Percentiles rank a stretch among this genome's conserved stretches.
Evolutionary conservation across 2,113 vertebrate genomes (phyloP).

Genomic region (Ptilonorhynchus violaceus): DNA sequence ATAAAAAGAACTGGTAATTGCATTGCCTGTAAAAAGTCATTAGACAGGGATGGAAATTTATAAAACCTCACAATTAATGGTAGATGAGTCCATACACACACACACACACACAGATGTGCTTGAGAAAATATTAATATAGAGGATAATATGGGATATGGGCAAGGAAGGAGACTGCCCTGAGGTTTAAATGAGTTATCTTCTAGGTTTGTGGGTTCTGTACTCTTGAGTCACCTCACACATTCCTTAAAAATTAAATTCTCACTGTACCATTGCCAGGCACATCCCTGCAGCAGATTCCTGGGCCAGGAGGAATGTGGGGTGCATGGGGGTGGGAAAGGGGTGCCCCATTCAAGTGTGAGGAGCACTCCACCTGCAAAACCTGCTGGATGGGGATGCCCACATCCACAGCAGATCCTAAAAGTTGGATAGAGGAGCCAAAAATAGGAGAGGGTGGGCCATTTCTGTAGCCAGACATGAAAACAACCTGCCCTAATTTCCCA

Average conservation of each 20-base stretch:
- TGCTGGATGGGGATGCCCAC: background rate
- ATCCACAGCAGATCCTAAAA: fast-evolving
- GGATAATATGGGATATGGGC: background rate
- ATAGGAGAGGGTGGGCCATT: background rate
- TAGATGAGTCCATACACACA: background rate
- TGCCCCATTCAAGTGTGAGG: fast-evolving
- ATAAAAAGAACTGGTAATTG: conserved; percentile 4
- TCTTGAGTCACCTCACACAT: background rate
- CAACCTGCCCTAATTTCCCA: background rate
- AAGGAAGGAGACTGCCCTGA: background rate
- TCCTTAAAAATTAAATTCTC: background rate
- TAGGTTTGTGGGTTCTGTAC: background rate
- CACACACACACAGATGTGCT: background rate
- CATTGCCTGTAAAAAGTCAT: conserved; percentile 23
- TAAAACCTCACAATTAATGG: background rate
- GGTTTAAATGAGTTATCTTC: background rate
- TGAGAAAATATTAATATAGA: background rate
- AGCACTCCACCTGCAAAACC: background rate
- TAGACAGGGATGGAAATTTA: background rate
- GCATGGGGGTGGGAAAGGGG: background rate
- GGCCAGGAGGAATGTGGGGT: background rate
- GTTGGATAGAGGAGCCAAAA: background rate
- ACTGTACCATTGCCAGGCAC: background rate
- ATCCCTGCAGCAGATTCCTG: background rate
- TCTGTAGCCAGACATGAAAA: background rate